A percentile compares a stretch with the other conserved stretches of the same genome.
Evolutionary conservation across 2,797 vertebrate species (phyloP).

Genomic region (Hyperoplus lanceolatus): DNA sequence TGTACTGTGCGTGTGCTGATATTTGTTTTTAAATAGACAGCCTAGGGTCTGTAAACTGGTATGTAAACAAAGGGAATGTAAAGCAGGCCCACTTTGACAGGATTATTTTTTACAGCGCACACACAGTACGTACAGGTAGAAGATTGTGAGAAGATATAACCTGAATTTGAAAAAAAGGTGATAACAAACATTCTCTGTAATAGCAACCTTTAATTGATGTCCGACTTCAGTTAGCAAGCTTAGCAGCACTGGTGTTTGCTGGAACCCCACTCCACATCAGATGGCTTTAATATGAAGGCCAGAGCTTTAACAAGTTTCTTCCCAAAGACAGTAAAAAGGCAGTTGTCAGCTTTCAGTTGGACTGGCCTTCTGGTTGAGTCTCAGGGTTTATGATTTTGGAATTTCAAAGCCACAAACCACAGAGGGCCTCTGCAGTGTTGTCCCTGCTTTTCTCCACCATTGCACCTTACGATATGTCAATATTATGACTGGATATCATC

Average conservation of each 20-base stretch:
- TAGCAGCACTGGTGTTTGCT: background rate
- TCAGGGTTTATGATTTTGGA: slow-evolving; percentile 47
- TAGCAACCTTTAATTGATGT: no score
- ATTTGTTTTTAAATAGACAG: no score
- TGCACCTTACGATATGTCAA: slow-evolving; percentile 58
- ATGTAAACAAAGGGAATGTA: no score
- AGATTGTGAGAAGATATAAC: no score
- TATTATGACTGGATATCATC: slow-evolving; percentile 66
- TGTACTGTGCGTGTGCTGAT: no score
- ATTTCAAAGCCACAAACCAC: slow-evolving; percentile 50
- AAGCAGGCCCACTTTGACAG: no score
- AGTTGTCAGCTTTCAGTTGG: slow-evolving; percentile 3
- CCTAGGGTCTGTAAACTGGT: no score
- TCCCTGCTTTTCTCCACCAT: slow-evolving; percentile 60
- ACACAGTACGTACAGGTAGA: no score
- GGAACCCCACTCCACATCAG: background rate
- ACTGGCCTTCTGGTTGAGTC: slow-evolving; percentile 23
- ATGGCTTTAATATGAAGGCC: slow-evolving; percentile 8
- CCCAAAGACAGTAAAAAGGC: slow-evolving; percentile 37
- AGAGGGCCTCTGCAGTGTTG: slow-evolving; percentile 37
- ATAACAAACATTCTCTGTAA: no score
- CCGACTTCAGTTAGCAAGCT: background rate
- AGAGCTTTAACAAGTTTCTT: slow-evolving; percentile 21
- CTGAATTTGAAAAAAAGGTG: no score
- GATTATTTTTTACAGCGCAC: no score